Evolutionary conservation across 53 echinoderm and acorn worm species (phyloP).

Genomic region (Hippasteria phrygiana): DNA sequence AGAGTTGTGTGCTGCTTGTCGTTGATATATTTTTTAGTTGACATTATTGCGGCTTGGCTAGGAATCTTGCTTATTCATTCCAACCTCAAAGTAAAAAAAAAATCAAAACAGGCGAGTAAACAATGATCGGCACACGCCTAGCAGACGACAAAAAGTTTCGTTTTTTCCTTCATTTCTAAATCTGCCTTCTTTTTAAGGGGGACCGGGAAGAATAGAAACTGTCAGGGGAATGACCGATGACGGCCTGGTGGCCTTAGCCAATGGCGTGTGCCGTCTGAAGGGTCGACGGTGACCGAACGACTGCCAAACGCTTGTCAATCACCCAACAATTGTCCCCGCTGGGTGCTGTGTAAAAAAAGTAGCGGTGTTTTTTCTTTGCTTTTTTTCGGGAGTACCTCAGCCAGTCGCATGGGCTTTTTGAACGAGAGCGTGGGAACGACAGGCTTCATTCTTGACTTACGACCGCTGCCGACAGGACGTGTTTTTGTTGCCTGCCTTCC

Average conservation of each 20-base stretch:
- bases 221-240: slow-evolving; percentile 66
- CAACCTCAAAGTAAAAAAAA: no score
- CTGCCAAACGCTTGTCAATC: slow-evolving; percentile 53
- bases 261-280: slow-evolving; percentile 59
- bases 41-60: no score
- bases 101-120: no score
- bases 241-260: slow-evolving; percentile 60
- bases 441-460: slow-evolving; percentile 54
- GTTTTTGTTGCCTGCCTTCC: background rate
- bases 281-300: slow-evolving; percentile 46
- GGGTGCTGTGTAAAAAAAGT: slow-evolving; percentile 36
- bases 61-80: no score
- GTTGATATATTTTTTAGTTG: no score
- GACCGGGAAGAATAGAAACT: slow-evolving; percentile 40
- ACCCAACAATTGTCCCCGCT: slow-evolving; percentile 32
- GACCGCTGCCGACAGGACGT: slow-evolving; percentile 35
- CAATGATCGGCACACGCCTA: no score
- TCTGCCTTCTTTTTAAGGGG: background rate
- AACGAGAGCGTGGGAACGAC: slow-evolving; percentile 56
- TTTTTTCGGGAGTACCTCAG: slow-evolving; percentile 11
- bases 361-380: background rate
- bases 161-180: background rate
- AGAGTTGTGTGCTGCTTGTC: no score
- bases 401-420: slow-evolving; percentile 51
- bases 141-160: no score